Evolutionary conservation across 1,140 invertebrate genomes (phyloP).

Genomic region (Brachionus rotundiformis): DNA sequence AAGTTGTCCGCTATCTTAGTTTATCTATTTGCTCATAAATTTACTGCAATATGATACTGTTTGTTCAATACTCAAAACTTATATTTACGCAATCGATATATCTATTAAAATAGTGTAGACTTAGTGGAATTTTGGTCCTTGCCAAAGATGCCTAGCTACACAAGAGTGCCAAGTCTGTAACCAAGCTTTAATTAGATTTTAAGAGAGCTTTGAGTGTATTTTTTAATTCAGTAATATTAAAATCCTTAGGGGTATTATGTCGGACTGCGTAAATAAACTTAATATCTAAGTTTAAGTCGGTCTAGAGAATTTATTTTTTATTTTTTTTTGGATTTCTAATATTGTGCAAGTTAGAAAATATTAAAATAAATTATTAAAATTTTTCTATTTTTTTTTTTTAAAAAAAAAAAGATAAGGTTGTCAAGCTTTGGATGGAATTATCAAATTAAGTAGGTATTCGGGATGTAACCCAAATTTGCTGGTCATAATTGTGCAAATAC

Average conservation of each 20-base stretch:
- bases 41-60: not conserved
- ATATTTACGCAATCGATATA: not conserved
- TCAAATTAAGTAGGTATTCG: constrained; percentile 9
- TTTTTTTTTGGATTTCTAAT: no score
- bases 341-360: constrained; percentile 12
- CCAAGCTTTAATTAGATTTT: constrained; percentile 11
- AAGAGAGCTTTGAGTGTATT: not conserved
- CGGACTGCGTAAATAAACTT: constrained; percentile 5
- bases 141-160: not conserved
- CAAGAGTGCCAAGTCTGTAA: not conserved
- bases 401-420: not conserved
- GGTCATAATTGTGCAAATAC: constrained; percentile 27
- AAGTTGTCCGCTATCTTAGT: not conserved
- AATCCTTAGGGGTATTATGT: not conserved
- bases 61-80: not conserved
- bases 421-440: constrained; percentile 8
- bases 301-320: not conserved
- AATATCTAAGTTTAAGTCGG: not conserved
- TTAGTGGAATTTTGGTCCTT: no score
- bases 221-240: constrained; percentile 13
- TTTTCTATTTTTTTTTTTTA: no score
- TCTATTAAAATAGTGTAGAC: not conserved
- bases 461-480: not conserved
- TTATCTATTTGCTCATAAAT: not conserved
- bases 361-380: constrained; percentile 24